A percentile compares a stretch with the other conserved stretches of the same genome.
Evolutionary conservation across 2,797 vertebrate species (phyloP).

Genomic region (Melopsittacus undulatus): DNA sequence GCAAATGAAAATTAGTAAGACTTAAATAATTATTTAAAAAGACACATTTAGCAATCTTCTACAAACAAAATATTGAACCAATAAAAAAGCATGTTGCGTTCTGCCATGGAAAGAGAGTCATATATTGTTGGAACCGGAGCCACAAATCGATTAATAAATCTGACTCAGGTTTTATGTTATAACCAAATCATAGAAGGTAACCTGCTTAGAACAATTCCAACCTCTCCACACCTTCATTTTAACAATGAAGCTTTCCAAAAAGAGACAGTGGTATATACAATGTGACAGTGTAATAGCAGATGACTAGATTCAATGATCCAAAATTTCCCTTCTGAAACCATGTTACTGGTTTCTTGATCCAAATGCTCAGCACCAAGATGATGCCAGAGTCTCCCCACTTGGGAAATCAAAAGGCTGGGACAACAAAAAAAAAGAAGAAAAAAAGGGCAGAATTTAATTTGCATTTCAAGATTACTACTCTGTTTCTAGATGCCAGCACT

Average conservation of each 20-base stretch:
- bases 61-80: background rate
- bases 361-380: background rate
- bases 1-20: constrained; percentile 2
- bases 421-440: background rate
- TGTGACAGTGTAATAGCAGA: background rate
- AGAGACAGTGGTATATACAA: background rate
- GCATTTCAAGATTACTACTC: background rate
- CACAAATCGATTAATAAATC: background rate
- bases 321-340: background rate
- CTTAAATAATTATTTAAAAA: background rate
- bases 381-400: background rate
- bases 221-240: background rate
- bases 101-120: background rate
- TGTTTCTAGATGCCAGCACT: background rate
- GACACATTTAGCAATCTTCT: background rate
- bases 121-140: background rate
- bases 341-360: background rate
- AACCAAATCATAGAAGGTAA: background rate
- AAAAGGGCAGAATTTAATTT: background rate
- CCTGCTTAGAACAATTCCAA: background rate
- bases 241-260: background rate
- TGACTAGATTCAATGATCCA: background rate
- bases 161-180: background rate
- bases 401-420: background rate
- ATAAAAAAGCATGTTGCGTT: background rate